phyloP scores from a whole-genome alignment of 2,888 invertebrate genomes.

The Neria commutata region DNA sequence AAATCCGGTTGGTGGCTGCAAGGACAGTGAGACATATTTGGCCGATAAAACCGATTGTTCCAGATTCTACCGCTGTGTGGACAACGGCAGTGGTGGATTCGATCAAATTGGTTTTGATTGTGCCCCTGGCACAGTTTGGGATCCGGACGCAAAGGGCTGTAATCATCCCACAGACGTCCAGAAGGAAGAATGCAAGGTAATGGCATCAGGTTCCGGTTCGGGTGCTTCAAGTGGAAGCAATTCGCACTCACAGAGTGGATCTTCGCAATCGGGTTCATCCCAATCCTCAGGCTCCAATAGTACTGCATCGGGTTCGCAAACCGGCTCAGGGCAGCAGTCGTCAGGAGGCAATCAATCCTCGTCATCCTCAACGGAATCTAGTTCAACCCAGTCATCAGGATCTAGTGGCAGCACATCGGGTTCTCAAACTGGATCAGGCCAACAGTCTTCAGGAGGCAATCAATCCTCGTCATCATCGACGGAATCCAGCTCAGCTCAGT shows the following conservation, averaged over 20 bases:
- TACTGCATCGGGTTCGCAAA: conserved; percentile 6
- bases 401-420: conserved; percentile 8
- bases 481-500: no score
- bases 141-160: conserved; percentile 59
- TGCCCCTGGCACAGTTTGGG: conserved; percentile 72
- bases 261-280: not conserved
- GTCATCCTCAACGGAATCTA: no score
- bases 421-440: conserved; percentile 24
- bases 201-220: conserved; percentile 39
- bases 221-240: conserved; percentile 6
- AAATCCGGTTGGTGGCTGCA: conserved; percentile 57
- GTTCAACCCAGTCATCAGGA: no score
- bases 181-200: conserved; percentile 49
- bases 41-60: conserved; percentile 64
- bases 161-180: conserved; percentile 56
- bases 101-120: conserved; percentile 69
- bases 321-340: no score
- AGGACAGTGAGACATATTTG: conserved; percentile 60
- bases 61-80: conserved; percentile 73
- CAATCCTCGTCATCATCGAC: no score
- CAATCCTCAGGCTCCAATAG: conserved; percentile 12
- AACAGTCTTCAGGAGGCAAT: conserved; percentile 29
- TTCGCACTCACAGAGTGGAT: not conserved
- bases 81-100: conserved; percentile 67
- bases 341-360: conserved; percentile 19